Evolutionary conservation across 2,797 vertebrate species (phyloP).

Genomic region (Cirrhinus molitorella): DNA sequence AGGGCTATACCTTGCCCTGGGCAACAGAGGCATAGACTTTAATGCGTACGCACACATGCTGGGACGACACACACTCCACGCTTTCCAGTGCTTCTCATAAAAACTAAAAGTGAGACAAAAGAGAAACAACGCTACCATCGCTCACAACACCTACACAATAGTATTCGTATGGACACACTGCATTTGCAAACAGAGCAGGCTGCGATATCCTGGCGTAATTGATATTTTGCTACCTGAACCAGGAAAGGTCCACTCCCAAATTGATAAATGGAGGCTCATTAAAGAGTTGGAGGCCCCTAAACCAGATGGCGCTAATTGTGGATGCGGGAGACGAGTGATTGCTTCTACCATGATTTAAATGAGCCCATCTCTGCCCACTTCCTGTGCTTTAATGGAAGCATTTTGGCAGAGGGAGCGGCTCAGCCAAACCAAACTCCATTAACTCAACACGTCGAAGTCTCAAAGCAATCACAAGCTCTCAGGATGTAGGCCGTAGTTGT

Average conservation of each 20-base stretch:
- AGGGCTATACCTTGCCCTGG: slow-evolving; percentile 45
- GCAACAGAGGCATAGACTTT: slow-evolving; percentile 32
- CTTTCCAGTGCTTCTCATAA: slow-evolving; percentile 23
- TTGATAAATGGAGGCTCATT: slow-evolving; percentile 63
- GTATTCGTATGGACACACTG: not conserved
- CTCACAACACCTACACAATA: slow-evolving; percentile 1
- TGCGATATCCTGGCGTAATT: slow-evolving; percentile 40
- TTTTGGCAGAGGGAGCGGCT: slow-evolving; percentile 62
- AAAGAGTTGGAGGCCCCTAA: slow-evolving; percentile 63
- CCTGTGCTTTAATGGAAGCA: slow-evolving; percentile 62
- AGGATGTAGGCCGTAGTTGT: slow-evolving; percentile 37
- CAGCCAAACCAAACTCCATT: slow-evolving; percentile 62
- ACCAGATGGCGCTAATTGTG: slow-evolving; percentile 68
- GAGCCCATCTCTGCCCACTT: slow-evolving; percentile 62
- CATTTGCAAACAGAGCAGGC: not conserved
- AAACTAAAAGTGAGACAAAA: slow-evolving; percentile 23
- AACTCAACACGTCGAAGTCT: slow-evolving; percentile 58
- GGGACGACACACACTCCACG: not conserved
- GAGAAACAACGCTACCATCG: not conserved
- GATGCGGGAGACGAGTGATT: slow-evolving; percentile 66
- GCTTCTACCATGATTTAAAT: slow-evolving; percentile 64
- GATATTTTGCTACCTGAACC: slow-evolving; percentile 62
- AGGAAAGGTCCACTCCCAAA: slow-evolving; percentile 53
- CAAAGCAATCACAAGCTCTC: slow-evolving; percentile 48
- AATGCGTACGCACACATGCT: not conserved